Evolutionary conservation across 2,888 invertebrate species (phyloP), one percentile per base, ranked within the genome.

Genomic region (Antheraea yamamai): DNA sequence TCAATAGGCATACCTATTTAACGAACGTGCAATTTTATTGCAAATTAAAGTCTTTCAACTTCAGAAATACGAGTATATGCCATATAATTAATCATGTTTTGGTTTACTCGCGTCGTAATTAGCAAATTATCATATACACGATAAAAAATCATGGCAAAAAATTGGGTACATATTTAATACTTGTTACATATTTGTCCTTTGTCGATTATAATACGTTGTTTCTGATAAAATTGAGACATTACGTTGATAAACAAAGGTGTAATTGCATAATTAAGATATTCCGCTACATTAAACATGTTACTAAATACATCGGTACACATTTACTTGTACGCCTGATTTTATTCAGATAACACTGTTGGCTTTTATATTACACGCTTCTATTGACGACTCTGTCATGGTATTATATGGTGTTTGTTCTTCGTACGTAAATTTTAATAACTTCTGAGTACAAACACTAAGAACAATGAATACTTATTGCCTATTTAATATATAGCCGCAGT

Each of bases 161-260:
- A 23, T 8, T 61, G 10, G 1, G 23, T 23, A 61, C 10, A 23
- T 61, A n/a, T 23, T 12, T 1, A 23, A 23, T 23, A 61, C 2
- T 61, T 3, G 12, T 61, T 61, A 61, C 7, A 61, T 61, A 23
- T 58, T 70, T 39, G 26, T 35, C n/a, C 0, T 47, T 72, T 23
- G 23, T 20, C 72, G 23, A 72, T 72, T 8, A 8, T 26, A 51
- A 72, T 30, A 39, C 26, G 70, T 70, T n/a, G n/a, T 70, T n/a
- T 39, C 70, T 55, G 55, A 55, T 73, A 73, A 73, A 26, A 73
- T 55, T 30, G 18, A 73, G 72, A n/a, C 16, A 55, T 26, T 12
- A 47, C 39, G 7, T 26, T 16, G 16, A 52, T 72, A 58, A 30
- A 70, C 16, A 18, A 16, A 35, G 39, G 47, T 71, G 39, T 47